These are phyloP conservation scores for Haemorhous mexicanus DNA, from an alignment of 2,113 vertebrate genomes.

Conservation along the genomic window DNA sequence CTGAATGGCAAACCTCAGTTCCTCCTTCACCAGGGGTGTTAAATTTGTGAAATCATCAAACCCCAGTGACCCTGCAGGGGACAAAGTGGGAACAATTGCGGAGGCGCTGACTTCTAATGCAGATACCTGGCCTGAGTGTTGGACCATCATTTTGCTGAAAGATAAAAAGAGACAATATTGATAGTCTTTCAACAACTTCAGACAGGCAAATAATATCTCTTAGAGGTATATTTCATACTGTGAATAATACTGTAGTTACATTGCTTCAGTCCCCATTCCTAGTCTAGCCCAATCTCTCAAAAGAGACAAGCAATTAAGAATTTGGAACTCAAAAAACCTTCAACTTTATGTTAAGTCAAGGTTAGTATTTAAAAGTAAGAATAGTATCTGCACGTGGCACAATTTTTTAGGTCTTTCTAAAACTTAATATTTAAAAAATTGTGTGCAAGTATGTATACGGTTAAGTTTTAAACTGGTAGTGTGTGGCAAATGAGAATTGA, in stretches of 20 bases:
- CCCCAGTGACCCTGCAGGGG: conserved; percentile 86
- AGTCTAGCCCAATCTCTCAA: not conserved
- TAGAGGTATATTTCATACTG: not conserved
- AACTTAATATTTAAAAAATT: not conserved
- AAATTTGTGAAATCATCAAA: conserved; percentile 94
- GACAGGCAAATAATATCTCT: not conserved
- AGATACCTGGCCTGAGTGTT: conserved; percentile 85
- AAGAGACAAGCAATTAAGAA: not conserved
- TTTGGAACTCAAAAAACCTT: not conserved
- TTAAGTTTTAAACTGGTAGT: not conserved
- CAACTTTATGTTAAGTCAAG: not conserved
- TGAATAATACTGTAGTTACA: not conserved
- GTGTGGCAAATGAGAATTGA: not conserved
- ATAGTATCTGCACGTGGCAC: not conserved
- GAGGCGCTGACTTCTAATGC: conserved; percentile 92
- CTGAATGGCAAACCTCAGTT: conserved; percentile 91
- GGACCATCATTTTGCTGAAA: conserved; percentile 94
- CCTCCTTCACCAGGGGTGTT: conserved; percentile 91
- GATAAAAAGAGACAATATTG: conserved; percentile 41
- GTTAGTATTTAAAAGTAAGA: not conserved
- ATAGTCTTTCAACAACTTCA: conserved; percentile 4
- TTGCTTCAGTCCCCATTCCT: not conserved
- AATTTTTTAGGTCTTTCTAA: conserved; percentile 6
- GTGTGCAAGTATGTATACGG: not conserved
- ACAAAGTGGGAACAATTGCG: conserved; percentile 90